Conservation (phyloP, 2,888 invertebrate genomes). For the Morpho achilles region DNA sequence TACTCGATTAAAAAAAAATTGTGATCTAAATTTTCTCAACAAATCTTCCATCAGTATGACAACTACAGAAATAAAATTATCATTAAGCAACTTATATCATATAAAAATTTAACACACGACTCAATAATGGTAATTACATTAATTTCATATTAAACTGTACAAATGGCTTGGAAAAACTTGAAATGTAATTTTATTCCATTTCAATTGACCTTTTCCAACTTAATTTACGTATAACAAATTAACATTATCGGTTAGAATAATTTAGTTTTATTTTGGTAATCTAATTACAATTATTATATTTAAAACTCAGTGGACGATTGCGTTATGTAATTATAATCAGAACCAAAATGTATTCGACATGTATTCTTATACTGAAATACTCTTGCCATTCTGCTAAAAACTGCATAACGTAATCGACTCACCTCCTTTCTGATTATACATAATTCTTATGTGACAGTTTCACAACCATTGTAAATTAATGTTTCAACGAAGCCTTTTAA, state of each 20-base stretch:
- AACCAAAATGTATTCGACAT: too few species aligned
- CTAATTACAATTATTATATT: constrained; percentile 19
- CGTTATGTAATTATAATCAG: constrained; percentile 1
- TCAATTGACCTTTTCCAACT: constrained; percentile 16
- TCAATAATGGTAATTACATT: constrained; percentile 46
- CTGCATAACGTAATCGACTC: too few species aligned
- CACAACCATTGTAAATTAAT: constrained; percentile 54
- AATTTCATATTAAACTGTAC: constrained; percentile 30
- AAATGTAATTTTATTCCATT: constrained; percentile 28
- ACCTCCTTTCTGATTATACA: background rate
- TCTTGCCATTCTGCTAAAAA: too few species aligned
- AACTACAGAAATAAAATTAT: constrained; percentile 14
- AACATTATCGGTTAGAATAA: constrained; percentile 5
- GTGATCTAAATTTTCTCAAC: too few species aligned
- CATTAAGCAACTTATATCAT: background rate
- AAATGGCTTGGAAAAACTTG: constrained; percentile 37
- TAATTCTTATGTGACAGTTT: constrained; percentile 34
- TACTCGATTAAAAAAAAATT: too few species aligned
- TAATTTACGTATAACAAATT: constrained; percentile 5
- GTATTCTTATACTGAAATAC: too few species aligned
- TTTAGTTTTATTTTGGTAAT: constrained; percentile 4
- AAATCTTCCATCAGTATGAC: too few species aligned
- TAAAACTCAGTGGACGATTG: constrained; percentile 22
- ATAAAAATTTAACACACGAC: constrained; percentile 43
- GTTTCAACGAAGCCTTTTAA: constrained; percentile 13